These are phyloP conservation scores for Laupala kohalensis DNA, from an alignment of 1,140 invertebrate genomes.

Conservation along the genomic window DNA sequence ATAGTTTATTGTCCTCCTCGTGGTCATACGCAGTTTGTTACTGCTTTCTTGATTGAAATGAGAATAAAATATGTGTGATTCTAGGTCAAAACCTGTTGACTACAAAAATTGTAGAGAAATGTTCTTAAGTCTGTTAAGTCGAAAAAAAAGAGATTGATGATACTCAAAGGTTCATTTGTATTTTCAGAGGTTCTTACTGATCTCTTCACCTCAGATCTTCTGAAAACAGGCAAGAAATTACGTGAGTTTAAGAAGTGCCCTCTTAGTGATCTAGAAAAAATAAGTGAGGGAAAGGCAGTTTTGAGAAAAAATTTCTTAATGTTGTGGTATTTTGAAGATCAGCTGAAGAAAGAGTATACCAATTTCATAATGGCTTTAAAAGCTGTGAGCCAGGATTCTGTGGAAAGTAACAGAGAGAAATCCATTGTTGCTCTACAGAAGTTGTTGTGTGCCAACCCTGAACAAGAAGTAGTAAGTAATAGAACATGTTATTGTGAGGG, in stretches of 20 bases:
- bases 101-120: too few species aligned
- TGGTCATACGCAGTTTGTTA: too few species aligned
- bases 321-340: slow-evolving; percentile 69
- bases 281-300: slow-evolving; percentile 24
- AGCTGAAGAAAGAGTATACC: slow-evolving; percentile 64
- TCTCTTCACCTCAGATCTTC: slow-evolving; percentile 59
- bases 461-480: slow-evolving; percentile 65
- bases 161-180: too few species aligned
- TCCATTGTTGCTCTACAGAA: slow-evolving; percentile 64
- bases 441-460: slow-evolving; percentile 66
- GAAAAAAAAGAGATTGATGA: too few species aligned
- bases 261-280: slow-evolving; percentile 21
- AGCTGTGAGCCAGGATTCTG: slow-evolving; percentile 46
- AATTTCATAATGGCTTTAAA: slow-evolving; percentile 52
- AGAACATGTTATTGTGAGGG: too few species aligned
- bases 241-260: slow-evolving; percentile 57
- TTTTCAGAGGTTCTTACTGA: slow-evolving; percentile 53
- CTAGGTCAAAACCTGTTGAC: too few species aligned
- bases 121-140: too few species aligned
- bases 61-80: too few species aligned
- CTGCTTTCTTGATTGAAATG: too few species aligned
- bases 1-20: too few species aligned
- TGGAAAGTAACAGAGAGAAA: slow-evolving; percentile 70
- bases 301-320: slow-evolving; percentile 34
- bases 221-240: slow-evolving; percentile 59